These are phyloP conservation scores for Cephalophus harveyi DNA, from an alignment of 2,113 vertebrate species.

Conservation along the genomic window DNA sequence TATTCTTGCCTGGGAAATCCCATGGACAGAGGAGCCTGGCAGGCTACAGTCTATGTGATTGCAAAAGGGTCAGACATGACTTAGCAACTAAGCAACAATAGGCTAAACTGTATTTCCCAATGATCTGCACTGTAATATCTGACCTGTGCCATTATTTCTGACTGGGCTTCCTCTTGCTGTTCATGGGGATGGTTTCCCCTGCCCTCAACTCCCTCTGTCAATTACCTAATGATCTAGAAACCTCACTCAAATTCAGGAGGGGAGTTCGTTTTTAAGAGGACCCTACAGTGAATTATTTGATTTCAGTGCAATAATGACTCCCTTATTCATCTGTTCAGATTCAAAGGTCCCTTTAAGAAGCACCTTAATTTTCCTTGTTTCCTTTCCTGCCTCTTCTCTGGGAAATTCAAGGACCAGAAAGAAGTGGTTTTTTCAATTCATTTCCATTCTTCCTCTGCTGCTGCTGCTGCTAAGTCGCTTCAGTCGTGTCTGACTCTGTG, in stretches of 20 bases:
- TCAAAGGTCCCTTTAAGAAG: neutral
- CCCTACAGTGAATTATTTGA: neutral
- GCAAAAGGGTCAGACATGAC: neutral
- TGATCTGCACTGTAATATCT: neutral
- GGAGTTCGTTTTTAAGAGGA: neutral
- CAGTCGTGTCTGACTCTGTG: too few relatives aligned
- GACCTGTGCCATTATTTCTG: neutral
- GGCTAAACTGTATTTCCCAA: neutral
- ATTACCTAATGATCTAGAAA: conserved; percentile 13
- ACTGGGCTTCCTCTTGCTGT: neutral
- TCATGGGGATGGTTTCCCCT: neutral
- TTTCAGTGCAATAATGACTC: neutral
- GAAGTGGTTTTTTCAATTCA: neutral
- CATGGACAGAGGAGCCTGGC: neutral
- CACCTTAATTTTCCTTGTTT: neutral
- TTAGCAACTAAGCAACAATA: neutral
- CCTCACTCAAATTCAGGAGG: neutral
- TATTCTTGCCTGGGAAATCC: neutral
- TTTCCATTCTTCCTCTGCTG: neutral
- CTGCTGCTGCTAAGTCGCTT: too few relatives aligned
- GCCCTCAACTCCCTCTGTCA: neutral
- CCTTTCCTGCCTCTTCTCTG: neutral
- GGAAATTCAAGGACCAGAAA: neutral
- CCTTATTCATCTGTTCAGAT: neutral
- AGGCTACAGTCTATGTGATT: neutral